phyloP scores from a whole-genome alignment of 1,140 invertebrate species.

The Coenobita brevimanus region DNA sequence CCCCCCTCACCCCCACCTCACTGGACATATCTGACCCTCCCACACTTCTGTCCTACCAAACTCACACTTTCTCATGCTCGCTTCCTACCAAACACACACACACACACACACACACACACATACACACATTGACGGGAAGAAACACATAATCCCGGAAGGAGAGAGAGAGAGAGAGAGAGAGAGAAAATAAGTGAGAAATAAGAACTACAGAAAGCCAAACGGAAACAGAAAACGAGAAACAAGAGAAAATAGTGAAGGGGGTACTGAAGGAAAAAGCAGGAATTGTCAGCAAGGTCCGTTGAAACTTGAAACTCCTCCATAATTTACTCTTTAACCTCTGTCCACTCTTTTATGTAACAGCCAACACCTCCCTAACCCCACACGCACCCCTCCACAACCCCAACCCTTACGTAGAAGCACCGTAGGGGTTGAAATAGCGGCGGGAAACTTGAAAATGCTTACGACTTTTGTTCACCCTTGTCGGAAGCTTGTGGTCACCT shows the following conservation, averaged over 20 bases:
- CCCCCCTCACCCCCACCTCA: too few relatives aligned
- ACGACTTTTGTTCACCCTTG: not conserved
- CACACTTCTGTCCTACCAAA: too few relatives aligned
- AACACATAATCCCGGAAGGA: not conserved
- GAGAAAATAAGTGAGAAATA: not conserved
- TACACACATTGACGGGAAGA: not conserved
- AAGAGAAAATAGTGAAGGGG: not conserved
- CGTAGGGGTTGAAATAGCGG: not conserved
- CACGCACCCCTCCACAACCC: not conserved
- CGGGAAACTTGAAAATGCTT: not conserved
- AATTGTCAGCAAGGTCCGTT: not conserved
- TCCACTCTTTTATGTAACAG: constrained; percentile 53
- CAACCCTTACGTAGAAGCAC: not conserved
- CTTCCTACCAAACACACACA: too few relatives aligned
- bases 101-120: too few relatives aligned
- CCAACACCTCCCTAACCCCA: not conserved
- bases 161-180: constrained; percentile 8
- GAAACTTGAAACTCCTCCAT: constrained; percentile 37
- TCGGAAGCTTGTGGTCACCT: constrained; percentile 46
- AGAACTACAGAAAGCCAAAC: not conserved
- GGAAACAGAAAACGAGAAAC: too few relatives aligned
- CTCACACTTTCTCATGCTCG: too few relatives aligned
- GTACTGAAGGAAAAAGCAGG: not conserved
- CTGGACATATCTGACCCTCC: too few relatives aligned
- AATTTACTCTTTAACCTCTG: constrained; percentile 45